Conservation (phyloP, 1,140 invertebrate genomes). For the Saxidomus purpurata region DNA sequence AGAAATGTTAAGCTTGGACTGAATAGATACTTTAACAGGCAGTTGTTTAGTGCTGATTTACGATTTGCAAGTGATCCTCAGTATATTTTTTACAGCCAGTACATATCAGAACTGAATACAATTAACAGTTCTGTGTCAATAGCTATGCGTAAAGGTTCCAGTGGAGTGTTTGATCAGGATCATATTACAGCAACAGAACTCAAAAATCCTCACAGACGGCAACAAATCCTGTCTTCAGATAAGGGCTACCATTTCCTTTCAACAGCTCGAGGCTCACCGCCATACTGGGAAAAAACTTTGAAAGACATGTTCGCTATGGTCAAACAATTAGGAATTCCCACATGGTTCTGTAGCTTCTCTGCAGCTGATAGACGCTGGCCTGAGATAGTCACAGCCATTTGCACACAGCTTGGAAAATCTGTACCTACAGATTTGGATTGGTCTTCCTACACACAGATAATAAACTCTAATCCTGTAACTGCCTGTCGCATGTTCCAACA, state of each 20-base stretch:
- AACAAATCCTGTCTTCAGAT: slow-evolving; percentile 7
- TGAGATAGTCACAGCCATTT: slow-evolving; percentile 25
- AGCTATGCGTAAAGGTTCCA: slow-evolving; percentile 22
- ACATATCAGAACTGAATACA: slow-evolving; percentile 5
- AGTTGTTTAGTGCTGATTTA: slow-evolving; percentile 21
- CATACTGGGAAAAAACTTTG: slow-evolving; percentile 34
- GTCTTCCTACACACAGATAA: slow-evolving; percentile 13
- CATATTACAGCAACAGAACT: slow-evolving; percentile 3
- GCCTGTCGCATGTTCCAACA: slow-evolving; percentile 18
- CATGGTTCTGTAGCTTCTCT: slow-evolving; percentile 19
- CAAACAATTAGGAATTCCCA: no score
- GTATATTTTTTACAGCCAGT: slow-evolving; percentile 34
- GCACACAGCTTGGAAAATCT: slow-evolving; percentile 16
- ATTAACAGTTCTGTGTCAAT: slow-evolving; percentile 20
- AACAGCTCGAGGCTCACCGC: slow-evolving; percentile 5
- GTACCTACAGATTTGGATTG: slow-evolving; percentile 1
- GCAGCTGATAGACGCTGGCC: slow-evolving; percentile 32
- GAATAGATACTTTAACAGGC: slow-evolving; percentile 7
- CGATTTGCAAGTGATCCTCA: slow-evolving; percentile 19
- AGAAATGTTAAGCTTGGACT: slow-evolving; percentile 11
- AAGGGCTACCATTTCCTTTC: slow-evolving; percentile 8
- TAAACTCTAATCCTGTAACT: slow-evolving; percentile 1
- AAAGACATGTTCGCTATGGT: slow-evolving; percentile 20
- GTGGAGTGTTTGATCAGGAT: neutral
- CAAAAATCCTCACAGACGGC: neutral